Percentiles rank a stretch among this genome's conserved stretches.
phyloP scores from a whole-genome alignment of 2,113 vertebrate genomes.

The Laticauda colubrina region DNA sequence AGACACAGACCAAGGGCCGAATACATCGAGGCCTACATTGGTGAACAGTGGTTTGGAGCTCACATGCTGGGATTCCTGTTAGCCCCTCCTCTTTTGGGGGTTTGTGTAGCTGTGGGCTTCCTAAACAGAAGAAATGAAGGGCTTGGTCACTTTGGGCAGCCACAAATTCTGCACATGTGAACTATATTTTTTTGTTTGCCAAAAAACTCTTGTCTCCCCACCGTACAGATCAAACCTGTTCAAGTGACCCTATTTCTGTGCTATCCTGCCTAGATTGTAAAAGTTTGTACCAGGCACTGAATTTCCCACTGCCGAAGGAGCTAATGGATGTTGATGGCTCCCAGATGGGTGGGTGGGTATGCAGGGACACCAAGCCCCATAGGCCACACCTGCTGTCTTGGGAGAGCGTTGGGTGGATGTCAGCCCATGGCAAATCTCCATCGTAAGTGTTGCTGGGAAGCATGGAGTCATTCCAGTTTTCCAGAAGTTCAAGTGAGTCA shows the following conservation, averaged over 20 bases:
- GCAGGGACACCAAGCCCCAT: not conserved
- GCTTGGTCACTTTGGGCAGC: not conserved
- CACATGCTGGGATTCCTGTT: not conserved
- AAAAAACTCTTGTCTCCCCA: not conserved
- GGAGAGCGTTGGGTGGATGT: not conserved
- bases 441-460: not conserved
- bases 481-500: not conserved
- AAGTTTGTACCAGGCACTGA: not conserved
- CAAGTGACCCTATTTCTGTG: not conserved
- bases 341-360: not conserved
- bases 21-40: too few relatives aligned
- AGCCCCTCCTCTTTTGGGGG: not conserved
- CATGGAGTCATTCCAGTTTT: not conserved
- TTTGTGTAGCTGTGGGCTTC: not conserved
- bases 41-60: too few relatives aligned
- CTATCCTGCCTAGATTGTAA: not conserved
- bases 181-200: not conserved
- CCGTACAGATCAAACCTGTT: not conserved
- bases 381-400: not conserved
- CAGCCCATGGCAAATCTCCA: not conserved
- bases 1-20: too few relatives aligned
- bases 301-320: not conserved
- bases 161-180: not conserved
- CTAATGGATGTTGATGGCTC: not conserved
- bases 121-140: not conserved